Evolutionary conservation across 2,888 invertebrate genomes (phyloP).

Genomic region (Galeopsomyia nigrocyanea): DNA sequence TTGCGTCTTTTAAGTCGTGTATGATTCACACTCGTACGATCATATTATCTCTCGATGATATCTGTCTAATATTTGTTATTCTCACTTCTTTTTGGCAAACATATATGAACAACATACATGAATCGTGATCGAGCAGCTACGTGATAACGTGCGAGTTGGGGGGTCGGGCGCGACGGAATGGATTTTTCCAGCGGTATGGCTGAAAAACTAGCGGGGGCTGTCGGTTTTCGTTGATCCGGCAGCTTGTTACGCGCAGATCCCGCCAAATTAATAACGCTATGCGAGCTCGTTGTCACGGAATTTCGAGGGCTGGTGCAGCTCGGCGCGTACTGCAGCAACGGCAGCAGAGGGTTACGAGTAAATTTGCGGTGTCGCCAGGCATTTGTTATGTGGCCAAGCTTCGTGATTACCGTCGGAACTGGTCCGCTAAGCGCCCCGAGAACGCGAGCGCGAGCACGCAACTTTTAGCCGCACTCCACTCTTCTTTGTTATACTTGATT

Average conservation of each 20-base stretch:
- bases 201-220: not conserved
- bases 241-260: not conserved
- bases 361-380: slow-evolving; percentile 22
- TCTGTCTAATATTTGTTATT: no score
- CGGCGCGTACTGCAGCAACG: not conserved
- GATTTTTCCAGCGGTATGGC: slow-evolving; percentile 13
- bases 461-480: not conserved
- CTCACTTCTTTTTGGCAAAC: no score
- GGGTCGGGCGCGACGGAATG: slow-evolving; percentile 14
- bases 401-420: slow-evolving; percentile 15
- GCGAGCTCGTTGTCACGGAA: not conserved
- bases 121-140: no score
- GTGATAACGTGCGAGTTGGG: no score
- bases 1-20: no score
- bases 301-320: not conserved
- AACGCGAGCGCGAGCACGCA: no score
- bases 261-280: slow-evolving; percentile 20
- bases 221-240: slow-evolving; percentile 9
- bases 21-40: no score
- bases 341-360: not conserved
- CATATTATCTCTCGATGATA: no score
- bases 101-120: no score
- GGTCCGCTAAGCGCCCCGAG: no score
- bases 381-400: slow-evolving; percentile 22
- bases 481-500: slow-evolving; percentile 32